Base-by-base conservation (phyloP, 2,888 invertebrate genomes). In the Meganola albula region DNA sequence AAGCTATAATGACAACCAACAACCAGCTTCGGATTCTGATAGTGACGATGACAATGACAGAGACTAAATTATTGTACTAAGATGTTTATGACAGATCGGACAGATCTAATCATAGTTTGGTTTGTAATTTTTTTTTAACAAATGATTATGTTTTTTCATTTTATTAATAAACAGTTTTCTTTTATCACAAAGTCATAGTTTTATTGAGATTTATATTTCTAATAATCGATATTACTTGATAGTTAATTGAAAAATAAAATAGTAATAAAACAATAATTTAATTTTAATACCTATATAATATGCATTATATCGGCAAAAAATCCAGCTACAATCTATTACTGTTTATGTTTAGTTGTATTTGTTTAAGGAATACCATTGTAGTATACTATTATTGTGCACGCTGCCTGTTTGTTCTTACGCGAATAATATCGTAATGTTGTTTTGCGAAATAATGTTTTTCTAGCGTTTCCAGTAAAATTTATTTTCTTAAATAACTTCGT, bases 371-470 rank as follows among this genome's bases (percentile, higher is more conserved):
- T 23, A 23, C 9, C n/a, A 24, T 24, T 24, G 12, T 12, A 24
- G 12, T 5, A 12, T 12, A 12, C 24, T 12, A 12, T 24, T 24
- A 24, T 24, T 24, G 24, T 25, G 13, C 14, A 25, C 8, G 4
- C 25, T 25, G 14, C 9, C 14, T 14, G 12, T 13, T 25, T 25
- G 25, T 25, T 13, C 14, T 13, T 25, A 25, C 25, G 14, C 13
- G 25, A 25, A 25, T 25, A 25, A 25, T 25, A 25, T 25, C 25
- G 14, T 25, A 14, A 25, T n/a, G 14, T 25, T 14, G 25, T 25
- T 25, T 25, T 8, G 25, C 14, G 14, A 25, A 25, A 25, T 24
- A 25, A 25, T 25, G 14, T 25, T 25, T 25, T 8, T 25, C 25
- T 25, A 25, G 9, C 25, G 14, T 25, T 25, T 25, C 1, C 14